Evolutionary conservation across 2,888 invertebrate species (phyloP).

Genomic region (Eumerus sabulonum): DNA sequence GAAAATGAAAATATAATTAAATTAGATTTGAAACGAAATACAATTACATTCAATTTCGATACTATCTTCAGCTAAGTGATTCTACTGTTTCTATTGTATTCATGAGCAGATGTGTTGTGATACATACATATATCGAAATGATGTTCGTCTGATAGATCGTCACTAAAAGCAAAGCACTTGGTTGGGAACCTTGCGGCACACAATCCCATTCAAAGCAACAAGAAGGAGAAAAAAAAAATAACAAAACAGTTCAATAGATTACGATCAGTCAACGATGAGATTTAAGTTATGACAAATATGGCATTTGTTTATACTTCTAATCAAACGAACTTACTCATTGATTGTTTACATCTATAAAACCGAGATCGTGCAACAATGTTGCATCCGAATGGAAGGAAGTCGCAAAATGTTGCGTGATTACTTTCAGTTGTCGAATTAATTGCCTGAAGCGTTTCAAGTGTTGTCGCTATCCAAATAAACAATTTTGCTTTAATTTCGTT

Average conservation of each 20-base stretch:
- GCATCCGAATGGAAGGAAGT: too few relatives aligned
- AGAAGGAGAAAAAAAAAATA: too few relatives aligned
- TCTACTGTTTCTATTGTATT: conserved; percentile 30
- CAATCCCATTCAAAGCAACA: too few relatives aligned
- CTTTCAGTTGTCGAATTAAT: conserved; percentile 33
- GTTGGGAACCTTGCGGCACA: too few relatives aligned
- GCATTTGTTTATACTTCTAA: neutral
- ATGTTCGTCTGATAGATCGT: too few relatives aligned
- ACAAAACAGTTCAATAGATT: too few relatives aligned
- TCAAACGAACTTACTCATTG: neutral
- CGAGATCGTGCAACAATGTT: too few relatives aligned
- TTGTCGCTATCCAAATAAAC: conserved; percentile 38
- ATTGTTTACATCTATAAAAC: neutral
- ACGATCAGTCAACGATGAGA: too few relatives aligned
- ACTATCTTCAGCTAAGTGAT: conserved; percentile 30
- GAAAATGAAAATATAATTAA: conserved; percentile 61
- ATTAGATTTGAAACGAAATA: conserved; percentile 40
- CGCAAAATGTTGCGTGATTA: too few relatives aligned
- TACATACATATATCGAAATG: conserved; percentile 24
- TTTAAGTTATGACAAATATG: neutral
- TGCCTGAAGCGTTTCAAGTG: conserved; percentile 28
- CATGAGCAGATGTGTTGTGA: conserved; percentile 21
- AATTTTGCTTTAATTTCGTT: neutral
- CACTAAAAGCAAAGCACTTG: too few relatives aligned
- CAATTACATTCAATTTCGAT: neutral